A percentile compares a stretch with the other conserved stretches of the same genome.
phyloP scores from a whole-genome alignment of 1,140 invertebrate species.

The Aradophagus sp. region DNA sequence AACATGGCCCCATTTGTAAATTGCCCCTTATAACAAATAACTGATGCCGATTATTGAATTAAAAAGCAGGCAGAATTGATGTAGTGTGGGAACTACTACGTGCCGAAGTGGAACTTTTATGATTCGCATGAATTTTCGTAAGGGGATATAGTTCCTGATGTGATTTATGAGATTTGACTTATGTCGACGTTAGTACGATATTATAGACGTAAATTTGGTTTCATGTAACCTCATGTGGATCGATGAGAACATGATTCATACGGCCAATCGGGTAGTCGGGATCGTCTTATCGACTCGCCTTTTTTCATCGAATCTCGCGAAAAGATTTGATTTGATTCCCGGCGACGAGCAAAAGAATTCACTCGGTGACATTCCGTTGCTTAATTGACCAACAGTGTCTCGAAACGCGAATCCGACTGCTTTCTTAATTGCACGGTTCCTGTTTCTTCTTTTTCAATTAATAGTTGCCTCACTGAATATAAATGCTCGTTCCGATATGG shows the following conservation, averaged over 20 bases:
- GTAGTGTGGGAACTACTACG: conserved; percentile 25
- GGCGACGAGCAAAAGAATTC: conserved; percentile 16
- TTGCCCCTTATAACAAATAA: conserved; percentile 23
- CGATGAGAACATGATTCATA: conserved; percentile 25
- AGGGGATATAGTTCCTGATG: conserved; percentile 31
- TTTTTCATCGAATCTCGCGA: conserved; percentile 6
- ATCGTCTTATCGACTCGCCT: conserved; percentile 21
- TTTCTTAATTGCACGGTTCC: conserved; percentile 19
- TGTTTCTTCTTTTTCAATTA: conserved; percentile 15
- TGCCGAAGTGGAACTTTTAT: conserved; percentile 28
- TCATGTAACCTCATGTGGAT: conserved; percentile 21
- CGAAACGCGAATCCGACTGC: conserved; percentile 13
- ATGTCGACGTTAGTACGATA: conserved; percentile 36
- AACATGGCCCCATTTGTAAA: too few relatives aligned
- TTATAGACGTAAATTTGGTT: conserved; percentile 38
- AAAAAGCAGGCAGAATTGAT: conserved; percentile 1
- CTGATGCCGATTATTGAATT: conserved; percentile 8
- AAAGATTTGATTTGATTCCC: conserved; percentile 12
- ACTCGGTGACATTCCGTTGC: conserved; percentile 5
- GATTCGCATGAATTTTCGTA: conserved; percentile 42
- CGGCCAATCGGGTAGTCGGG: conserved; percentile 5
- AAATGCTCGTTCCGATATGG: conserved; percentile 11
- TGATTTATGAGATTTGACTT: conserved; percentile 48
- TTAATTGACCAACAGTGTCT: conserved; percentile 24
- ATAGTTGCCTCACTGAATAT: conserved; percentile 25